These are phyloP conservation scores for Latrodectus elegans DNA, from an alignment of 2,888 invertebrate species.

Conservation along the genomic window DNA sequence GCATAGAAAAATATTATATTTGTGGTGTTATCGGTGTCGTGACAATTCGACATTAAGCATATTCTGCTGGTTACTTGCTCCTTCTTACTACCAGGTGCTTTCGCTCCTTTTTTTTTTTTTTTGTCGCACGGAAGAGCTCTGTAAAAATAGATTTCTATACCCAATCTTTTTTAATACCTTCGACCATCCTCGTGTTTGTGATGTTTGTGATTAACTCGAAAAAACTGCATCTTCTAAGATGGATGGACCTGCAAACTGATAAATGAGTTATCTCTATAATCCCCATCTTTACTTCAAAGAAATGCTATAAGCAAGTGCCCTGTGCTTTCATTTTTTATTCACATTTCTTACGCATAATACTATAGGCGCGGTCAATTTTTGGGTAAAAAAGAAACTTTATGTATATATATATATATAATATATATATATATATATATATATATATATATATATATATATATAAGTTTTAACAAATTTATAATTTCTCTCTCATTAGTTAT, in stretches of 20 bases:
- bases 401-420: too few species aligned
- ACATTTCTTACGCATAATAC: too few species aligned
- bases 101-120: neutral
- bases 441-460: too few species aligned
- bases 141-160: constrained; percentile 1
- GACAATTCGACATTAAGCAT: constrained; percentile 27
- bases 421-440: too few species aligned
- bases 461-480: too few species aligned
- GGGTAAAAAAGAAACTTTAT: too few species aligned
- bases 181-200: neutral
- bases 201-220: too few species aligned
- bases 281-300: too few species aligned
- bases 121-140: neutral
- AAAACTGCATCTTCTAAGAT: neutral
- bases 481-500: too few species aligned
- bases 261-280: neutral
- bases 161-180: constrained; percentile 1
- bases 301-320: too few species aligned
- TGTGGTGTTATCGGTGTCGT: constrained; percentile 17
- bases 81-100: constrained; percentile 14
- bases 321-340: too few species aligned
- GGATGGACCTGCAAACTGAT: neutral
- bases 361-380: too few species aligned
- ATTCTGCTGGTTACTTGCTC: neutral
- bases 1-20: neutral